These are phyloP conservation scores for Spodoptera frugiperda DNA, from an alignment of 1,140 invertebrate species.

Conservation along the genomic window DNA sequence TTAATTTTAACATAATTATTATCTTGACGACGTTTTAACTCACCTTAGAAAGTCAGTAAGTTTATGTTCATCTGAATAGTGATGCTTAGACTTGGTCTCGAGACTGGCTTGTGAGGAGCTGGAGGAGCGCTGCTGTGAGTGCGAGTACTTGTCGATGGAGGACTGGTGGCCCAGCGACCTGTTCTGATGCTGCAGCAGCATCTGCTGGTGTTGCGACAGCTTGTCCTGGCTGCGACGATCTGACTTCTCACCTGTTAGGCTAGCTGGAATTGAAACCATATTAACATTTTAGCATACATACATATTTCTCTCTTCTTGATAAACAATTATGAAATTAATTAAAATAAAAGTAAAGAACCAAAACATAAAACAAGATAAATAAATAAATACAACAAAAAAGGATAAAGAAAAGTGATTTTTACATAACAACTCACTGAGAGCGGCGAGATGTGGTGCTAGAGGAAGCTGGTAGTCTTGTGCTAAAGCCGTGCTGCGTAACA, in stretches of 20 bases:
- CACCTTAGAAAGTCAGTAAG: slow-evolving; percentile 85
- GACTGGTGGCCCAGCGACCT: slow-evolving; percentile 69
- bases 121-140: slow-evolving; percentile 65
- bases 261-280: slow-evolving; percentile 61
- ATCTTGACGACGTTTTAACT: slow-evolving; percentile 40
- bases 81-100: slow-evolving; percentile 78
- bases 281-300: too few relatives aligned
- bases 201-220: slow-evolving; percentile 76
- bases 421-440: slow-evolving; percentile 84
- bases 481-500: slow-evolving; percentile 78
- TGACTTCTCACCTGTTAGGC: slow-evolving; percentile 73
- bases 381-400: neutral
- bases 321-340: too few relatives aligned
- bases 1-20: too few relatives aligned
- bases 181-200: slow-evolving; percentile 75
- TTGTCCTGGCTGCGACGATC: slow-evolving; percentile 77
- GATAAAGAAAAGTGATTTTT: slow-evolving; percentile 63
- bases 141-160: slow-evolving; percentile 73
- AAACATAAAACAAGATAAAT: neutral
- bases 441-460: slow-evolving; percentile 83
- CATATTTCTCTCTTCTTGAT: too few relatives aligned
- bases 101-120: slow-evolving; percentile 63
- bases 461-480: slow-evolving; percentile 85
- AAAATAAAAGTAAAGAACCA: neutral
- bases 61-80: slow-evolving; percentile 83